These are phyloP conservation scores for Edolisoma coerulescens DNA, from an alignment of 2,113 vertebrate genomes.

Conservation along the genomic window DNA sequence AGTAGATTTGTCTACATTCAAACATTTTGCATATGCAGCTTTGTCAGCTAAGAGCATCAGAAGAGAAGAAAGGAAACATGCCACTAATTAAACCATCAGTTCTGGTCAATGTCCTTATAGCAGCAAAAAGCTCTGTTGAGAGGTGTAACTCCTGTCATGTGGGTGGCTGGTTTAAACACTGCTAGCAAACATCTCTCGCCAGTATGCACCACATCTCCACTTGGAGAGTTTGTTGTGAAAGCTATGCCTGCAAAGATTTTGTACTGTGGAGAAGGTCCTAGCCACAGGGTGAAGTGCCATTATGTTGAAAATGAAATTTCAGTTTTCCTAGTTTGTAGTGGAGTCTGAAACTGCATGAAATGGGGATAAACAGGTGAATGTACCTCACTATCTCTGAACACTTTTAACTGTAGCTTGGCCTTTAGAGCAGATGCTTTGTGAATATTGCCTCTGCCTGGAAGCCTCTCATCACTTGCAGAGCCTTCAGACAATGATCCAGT, in stretches of 20 bases:
- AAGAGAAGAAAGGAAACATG: conserved; percentile 7
- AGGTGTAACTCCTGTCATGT: neutral
- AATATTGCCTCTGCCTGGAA: neutral
- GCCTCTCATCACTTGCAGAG: neutral
- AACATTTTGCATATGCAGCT: neutral
- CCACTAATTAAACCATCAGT: neutral
- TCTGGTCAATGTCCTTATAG: neutral
- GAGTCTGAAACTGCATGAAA: neutral
- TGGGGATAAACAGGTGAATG: neutral
- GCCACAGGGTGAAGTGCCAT: neutral
- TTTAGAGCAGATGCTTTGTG: neutral
- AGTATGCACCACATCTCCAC: neutral
- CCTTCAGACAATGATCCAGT: neutral
- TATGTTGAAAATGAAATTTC: neutral
- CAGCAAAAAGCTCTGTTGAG: neutral
- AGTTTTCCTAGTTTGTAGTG: neutral
- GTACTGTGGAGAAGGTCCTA: neutral
- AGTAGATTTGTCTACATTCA: neutral
- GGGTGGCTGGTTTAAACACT: neutral
- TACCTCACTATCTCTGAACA: neutral
- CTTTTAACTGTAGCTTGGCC: neutral
- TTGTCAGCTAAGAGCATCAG: neutral
- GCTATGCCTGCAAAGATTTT: neutral
- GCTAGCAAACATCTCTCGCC: neutral
- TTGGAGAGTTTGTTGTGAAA: neutral